Percentiles rank a stretch among this genome's conserved stretches.
Conservation (phyloP, 2,888 invertebrate species). For the Drosophila eohydei region DNA sequence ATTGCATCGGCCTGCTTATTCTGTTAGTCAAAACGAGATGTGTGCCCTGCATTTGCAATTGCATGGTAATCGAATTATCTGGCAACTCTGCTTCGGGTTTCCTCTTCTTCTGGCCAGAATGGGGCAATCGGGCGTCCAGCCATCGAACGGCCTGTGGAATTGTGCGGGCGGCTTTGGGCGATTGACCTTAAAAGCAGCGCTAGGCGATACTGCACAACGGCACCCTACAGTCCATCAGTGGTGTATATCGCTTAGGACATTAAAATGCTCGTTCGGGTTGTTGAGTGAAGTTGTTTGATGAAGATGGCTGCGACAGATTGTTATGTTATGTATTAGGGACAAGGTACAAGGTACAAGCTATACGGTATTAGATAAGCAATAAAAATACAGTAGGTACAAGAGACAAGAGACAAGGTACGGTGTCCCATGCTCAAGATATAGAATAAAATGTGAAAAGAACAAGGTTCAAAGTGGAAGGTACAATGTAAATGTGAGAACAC, state of each 20-base stretch:
- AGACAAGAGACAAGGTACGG: neutral
- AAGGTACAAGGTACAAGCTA: neutral
- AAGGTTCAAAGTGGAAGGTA: too few species aligned
- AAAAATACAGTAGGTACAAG: neutral
- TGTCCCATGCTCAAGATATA: too few species aligned
- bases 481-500: too few species aligned
- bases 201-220: constrained; percentile 15
- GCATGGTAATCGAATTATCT: constrained; percentile 75
- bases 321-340: too few species aligned
- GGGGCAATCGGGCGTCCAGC: constrained; percentile 33
- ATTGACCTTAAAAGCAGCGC: constrained; percentile 7
- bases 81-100: constrained; percentile 53
- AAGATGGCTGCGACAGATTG: neutral
- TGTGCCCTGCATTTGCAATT: constrained; percentile 55
- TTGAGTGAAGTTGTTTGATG: neutral
- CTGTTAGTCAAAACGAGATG: constrained; percentile 42
- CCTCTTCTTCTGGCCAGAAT: constrained; percentile 22
- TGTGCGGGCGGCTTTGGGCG: constrained; percentile 18
- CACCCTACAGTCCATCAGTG: constrained; percentile 10
- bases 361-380: neutral
- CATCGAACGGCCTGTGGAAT: constrained; percentile 27
- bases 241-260: neutral
- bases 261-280: too few species aligned
- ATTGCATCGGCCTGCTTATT: constrained; percentile 22
- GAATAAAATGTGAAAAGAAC: too few species aligned